Percentiles rank a stretch among this genome's conserved stretches.
These are phyloP conservation scores for Philaenus spumarius DNA, from an alignment of 1,140 invertebrate species.

Conservation along the genomic window DNA sequence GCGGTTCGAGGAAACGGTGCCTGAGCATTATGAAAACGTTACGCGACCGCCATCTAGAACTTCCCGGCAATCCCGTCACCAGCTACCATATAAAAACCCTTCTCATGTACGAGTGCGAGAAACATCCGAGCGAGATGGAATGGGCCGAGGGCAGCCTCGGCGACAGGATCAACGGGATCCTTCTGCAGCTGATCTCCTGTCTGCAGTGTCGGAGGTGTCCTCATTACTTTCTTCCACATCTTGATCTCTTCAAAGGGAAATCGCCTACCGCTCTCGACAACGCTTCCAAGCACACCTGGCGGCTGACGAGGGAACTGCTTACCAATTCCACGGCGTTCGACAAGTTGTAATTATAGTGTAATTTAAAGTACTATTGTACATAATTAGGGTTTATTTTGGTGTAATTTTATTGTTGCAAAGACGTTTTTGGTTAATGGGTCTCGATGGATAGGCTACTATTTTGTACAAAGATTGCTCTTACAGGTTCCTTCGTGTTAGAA, in stretches of 20 bases:
- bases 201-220: constrained; percentile 94
- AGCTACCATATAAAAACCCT: constrained; percentile 94
- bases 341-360: constrained; percentile 74
- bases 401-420: no score
- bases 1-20: constrained; percentile 80
- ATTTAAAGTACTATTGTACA: no score
- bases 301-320: constrained; percentile 85
- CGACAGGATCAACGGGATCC: constrained; percentile 93
- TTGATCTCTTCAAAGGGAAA: constrained; percentile 93
- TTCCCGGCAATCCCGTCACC: constrained; percentile 88
- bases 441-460: no score
- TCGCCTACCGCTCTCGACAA: constrained; percentile 88
- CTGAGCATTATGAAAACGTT: constrained; percentile 92
- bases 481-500: no score
- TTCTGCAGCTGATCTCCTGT: constrained; percentile 94
- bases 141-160: constrained; percentile 93
- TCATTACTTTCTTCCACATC: constrained; percentile 88
- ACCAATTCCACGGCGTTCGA: constrained; percentile 91
- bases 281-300: constrained; percentile 95
- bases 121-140: constrained; percentile 89
- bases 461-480: no score
- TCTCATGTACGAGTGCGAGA: constrained; percentile 95
- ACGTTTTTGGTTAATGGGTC: no score
- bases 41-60: constrained; percentile 85
- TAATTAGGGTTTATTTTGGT: no score